These are phyloP conservation scores for Electrona antarctica DNA, from an alignment of 2,113 vertebrate species.

Conservation along the genomic window DNA sequence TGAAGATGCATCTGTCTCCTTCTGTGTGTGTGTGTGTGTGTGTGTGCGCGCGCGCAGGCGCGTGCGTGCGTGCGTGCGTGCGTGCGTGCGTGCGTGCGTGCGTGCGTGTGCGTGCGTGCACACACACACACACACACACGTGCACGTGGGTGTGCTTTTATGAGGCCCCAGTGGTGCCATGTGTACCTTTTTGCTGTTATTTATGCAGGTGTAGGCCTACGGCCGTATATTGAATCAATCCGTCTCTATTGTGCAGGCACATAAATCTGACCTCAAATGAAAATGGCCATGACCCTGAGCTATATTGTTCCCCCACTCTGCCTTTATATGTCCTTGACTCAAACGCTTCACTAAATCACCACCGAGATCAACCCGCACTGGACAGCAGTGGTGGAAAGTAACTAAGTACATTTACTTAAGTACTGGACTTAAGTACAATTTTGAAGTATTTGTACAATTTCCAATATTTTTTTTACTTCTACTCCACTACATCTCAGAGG, in stretches of 20 bases:
- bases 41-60: too few species aligned
- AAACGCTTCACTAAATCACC: constrained; percentile 49
- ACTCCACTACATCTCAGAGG: constrained; percentile 12
- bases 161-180: constrained; percentile 23
- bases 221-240: constrained; percentile 49
- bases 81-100: neutral
- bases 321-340: constrained; percentile 43
- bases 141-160: neutral
- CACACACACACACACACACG: too few species aligned
- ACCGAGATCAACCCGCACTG: too few species aligned
- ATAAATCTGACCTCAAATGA: constrained; percentile 55
- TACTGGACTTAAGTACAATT: too few species aligned
- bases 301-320: constrained; percentile 39
- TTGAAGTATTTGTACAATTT: too few species aligned
- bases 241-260: constrained; percentile 30
- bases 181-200: constrained; percentile 43
- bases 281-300: constrained; percentile 59
- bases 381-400: too few species aligned
- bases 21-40: constrained; percentile 3
- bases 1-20: constrained; percentile 53
- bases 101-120: neutral
- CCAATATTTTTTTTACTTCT: neutral
- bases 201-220: constrained; percentile 43
- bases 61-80: neutral
- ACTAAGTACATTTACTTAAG: too few species aligned